Percentiles rank a stretch among this genome's conserved stretches.
These are phyloP conservation scores for Callosobruchus maculatus DNA, from an alignment of 2,888 invertebrate genomes.

Conservation along the genomic window DNA sequence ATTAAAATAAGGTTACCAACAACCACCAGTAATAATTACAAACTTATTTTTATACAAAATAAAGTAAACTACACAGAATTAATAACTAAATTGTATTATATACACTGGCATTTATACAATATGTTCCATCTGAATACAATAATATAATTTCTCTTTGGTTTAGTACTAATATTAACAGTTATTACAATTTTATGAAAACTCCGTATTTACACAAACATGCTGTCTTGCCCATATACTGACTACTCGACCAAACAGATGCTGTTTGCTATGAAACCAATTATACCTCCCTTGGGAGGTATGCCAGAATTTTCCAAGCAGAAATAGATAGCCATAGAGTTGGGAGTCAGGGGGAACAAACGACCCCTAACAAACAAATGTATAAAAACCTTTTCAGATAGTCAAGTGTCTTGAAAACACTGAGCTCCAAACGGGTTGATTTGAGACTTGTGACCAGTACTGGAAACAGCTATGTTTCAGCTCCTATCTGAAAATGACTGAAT, in stretches of 20 bases:
- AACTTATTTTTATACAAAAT: conserved; percentile 1
- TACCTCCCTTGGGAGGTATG: too few species aligned
- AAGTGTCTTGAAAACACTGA: too few species aligned
- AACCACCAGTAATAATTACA: neutral
- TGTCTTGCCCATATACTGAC: conserved; percentile 1
- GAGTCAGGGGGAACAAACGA: too few species aligned
- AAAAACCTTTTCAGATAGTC: too few species aligned
- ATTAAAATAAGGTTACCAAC: neutral
- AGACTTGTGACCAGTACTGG: too few species aligned
- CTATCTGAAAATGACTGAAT: too few species aligned
- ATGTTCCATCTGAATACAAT: conserved; percentile 24
- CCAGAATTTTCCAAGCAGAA: too few species aligned
- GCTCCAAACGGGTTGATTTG: too few species aligned
- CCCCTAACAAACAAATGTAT: too few species aligned
- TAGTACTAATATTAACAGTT: conserved; percentile 20
- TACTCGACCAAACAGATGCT: neutral
- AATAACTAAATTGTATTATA: conserved; percentile 14
- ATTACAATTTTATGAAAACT: conserved; percentile 37
- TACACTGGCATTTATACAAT: conserved; percentile 30
- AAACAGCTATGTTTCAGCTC: too few species aligned
- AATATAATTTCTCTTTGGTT: conserved; percentile 8
- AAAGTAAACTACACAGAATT: conserved; percentile 5
- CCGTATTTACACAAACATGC: conserved; percentile 44
- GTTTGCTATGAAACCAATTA: too few species aligned
- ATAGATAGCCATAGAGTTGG: too few species aligned